Evolutionary conservation across 2,888 invertebrate species (phyloP), one percentile per base, ranked within the genome.

Genomic region (Caenorhabditis sp.): DNA sequence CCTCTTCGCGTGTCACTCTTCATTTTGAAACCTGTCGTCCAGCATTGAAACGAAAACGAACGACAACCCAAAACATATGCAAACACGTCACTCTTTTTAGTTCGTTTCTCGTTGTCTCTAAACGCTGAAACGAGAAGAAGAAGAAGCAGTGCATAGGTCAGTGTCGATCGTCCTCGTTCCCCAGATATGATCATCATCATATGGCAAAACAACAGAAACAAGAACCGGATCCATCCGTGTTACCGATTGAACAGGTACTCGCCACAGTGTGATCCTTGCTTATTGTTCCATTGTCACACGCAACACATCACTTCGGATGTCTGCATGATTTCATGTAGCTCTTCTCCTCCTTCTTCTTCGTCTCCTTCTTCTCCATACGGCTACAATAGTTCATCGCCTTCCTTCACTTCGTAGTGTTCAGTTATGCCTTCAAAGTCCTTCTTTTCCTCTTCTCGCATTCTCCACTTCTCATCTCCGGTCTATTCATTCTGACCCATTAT

Each of bases 61-160:
- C n/a, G n/a, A n/a, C n/a, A n/a, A n/a, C n/a, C n/a, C n/a, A n/a
- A n/a, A n/a, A n/a, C n/a, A n/a, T n/a, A n/a, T n/a, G n/a, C n/a
- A n/a, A n/a, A n/a, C n/a, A n/a, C n/a, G n/a, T n/a, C n/a, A n/a
- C n/a, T n/a, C n/a, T n/a, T n/a, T n/a, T 32, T 9, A 9, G 32
- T 40, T 40, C 13, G 13, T 40, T 13, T 40, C 6, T 11, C 6
- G 40, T 40, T 11, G 13, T 40, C 13, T 40, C 40, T 13, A 2
- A 40, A 40, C 6, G 6, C 13, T 2, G 40, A 28, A 26, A 55
- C 55, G 15, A 26, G 28, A 55, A 55, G 55, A 15, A 55, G 55
- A 26, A 26, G 28, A 55, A 55, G 55, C 28, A 55, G 55, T 55
- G 13, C n/a, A 55, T 26, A 55, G 55, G 55, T 55, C 55, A 55